Evolutionary conservation across 1,140 invertebrate species (phyloP).

Genomic region (Trialeurodes vaporariorum): DNA sequence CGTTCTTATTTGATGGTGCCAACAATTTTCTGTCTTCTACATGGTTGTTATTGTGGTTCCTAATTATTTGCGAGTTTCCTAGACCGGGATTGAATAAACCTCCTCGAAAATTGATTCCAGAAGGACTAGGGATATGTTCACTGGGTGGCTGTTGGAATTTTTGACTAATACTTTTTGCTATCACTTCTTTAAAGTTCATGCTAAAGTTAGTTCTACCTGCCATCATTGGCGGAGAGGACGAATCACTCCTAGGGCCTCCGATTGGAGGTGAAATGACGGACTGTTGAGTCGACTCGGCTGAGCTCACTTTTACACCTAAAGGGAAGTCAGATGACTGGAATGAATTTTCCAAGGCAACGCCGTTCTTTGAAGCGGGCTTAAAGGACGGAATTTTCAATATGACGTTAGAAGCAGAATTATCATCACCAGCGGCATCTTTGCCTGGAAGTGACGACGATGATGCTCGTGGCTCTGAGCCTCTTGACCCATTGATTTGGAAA

Average conservation of each 20-base stretch:
- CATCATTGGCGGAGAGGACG: constrained; percentile 41
- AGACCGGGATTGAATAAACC: constrained; percentile 30
- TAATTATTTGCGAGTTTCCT: constrained; percentile 35
- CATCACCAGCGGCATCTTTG: too few species aligned
- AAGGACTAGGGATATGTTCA: background rate
- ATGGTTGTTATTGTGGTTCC: constrained; percentile 29
- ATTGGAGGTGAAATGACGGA: background rate
- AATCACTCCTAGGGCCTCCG: constrained; percentile 33
- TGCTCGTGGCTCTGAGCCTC: constrained; percentile 12
- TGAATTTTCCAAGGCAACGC: constrained; percentile 40
- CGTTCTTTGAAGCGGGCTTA: constrained; percentile 50
- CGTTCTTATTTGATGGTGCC: background rate
- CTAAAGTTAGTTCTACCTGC: constrained; percentile 40
- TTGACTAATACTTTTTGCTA: constrained; percentile 77
- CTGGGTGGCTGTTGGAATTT: constrained; percentile 61
- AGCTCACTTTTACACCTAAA: constrained; percentile 14
- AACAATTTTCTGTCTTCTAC: constrained; percentile 24
- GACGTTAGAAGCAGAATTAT: constrained; percentile 40
- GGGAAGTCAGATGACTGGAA: constrained; percentile 34
- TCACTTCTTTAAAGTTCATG: constrained; percentile 56
- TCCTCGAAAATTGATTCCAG: constrained; percentile 3
- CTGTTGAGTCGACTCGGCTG: constrained; percentile 15
- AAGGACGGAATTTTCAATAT: constrained; percentile 89
- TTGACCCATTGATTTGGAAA: constrained; percentile 17
- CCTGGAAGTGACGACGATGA: constrained; percentile 13